Evolutionary conservation across 1,140 invertebrate species (phyloP).

Genomic region (Penaeus japonicus): DNA sequence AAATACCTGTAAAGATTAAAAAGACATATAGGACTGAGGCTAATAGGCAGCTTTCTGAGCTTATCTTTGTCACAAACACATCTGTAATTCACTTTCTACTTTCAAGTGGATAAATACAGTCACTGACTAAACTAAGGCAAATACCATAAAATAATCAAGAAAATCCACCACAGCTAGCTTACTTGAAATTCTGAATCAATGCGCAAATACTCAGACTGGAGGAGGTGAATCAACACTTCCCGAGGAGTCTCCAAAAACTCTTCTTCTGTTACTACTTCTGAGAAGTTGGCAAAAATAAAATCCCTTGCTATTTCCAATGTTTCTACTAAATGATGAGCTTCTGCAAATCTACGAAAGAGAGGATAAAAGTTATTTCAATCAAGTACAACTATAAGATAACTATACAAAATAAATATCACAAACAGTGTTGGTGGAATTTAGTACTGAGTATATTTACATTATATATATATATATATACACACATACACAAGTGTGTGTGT

Average conservation of each 20-base stretch:
- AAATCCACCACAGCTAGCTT: conserved; percentile 36
- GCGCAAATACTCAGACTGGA: conserved; percentile 87
- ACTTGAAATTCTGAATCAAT: conserved; percentile 92
- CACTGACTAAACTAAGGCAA: background rate
- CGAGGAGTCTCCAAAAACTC: conserved; percentile 88
- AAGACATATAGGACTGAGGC: background rate
- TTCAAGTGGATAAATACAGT: background rate
- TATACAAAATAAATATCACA: too few relatives aligned
- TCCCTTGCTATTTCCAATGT: conserved; percentile 81
- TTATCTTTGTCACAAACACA: background rate
- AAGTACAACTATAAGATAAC: too few relatives aligned
- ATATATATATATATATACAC: background rate
- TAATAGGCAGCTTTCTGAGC: too few relatives aligned
- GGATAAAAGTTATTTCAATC: background rate
- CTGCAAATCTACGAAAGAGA: conserved; percentile 79
- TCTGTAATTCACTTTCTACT: too few relatives aligned
- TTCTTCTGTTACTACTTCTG: conserved; percentile 78
- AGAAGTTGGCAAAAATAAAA: conserved; percentile 89
- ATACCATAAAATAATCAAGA: conserved; percentile 36
- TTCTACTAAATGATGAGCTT: conserved; percentile 86
- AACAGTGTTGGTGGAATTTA: too few relatives aligned
- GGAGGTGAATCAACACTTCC: conserved; percentile 79
- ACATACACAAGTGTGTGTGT: background rate
- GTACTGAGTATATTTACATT: too few relatives aligned
- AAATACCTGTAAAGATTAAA: conserved; percentile 73